Evolutionary conservation across 2,888 invertebrate species (phyloP).

Genomic region (Leucophenga montana): DNA sequence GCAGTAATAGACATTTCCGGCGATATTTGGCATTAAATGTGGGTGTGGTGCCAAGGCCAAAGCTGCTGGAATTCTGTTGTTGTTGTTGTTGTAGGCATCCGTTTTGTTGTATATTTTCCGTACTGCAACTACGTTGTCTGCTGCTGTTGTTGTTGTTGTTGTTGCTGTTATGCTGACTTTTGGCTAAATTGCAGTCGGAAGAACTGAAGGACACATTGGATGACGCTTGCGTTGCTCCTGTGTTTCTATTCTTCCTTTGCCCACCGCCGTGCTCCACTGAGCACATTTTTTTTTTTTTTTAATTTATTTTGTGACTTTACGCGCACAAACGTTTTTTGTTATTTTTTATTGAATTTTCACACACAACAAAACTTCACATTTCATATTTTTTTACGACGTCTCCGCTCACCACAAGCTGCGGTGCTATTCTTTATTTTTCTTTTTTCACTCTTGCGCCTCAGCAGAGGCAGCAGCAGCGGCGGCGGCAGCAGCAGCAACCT

Average conservation of each 20-base stretch:
- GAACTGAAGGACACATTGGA: neutral
- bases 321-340: slow-evolving; percentile 41
- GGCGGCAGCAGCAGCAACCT: too few species aligned
- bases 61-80: slow-evolving; percentile 34
- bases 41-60: slow-evolving; percentile 53
- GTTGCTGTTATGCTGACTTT: neutral
- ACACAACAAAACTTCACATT: slow-evolving; percentile 28
- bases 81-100: slow-evolving; percentile 34
- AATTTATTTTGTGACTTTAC: slow-evolving; percentile 54
- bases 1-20: slow-evolving; percentile 69
- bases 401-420: neutral
- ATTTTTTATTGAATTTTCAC: slow-evolving; percentile 58
- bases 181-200: too few species aligned
- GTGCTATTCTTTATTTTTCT: slow-evolving; percentile 17
- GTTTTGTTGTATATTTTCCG: neutral
- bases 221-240: neutral
- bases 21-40: slow-evolving; percentile 72
- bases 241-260: slow-evolving; percentile 1
- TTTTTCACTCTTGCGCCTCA: slow-evolving; percentile 1
- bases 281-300: too few species aligned
- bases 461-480: too few species aligned
- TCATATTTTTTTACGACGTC: neutral
- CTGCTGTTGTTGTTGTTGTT: neutral
- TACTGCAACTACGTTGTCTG: neutral
- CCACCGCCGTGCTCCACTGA: slow-evolving; percentile 59